Evolutionary conservation across 1,140 invertebrate species (phyloP).

Genomic region (Nasonia longicornis): DNA sequence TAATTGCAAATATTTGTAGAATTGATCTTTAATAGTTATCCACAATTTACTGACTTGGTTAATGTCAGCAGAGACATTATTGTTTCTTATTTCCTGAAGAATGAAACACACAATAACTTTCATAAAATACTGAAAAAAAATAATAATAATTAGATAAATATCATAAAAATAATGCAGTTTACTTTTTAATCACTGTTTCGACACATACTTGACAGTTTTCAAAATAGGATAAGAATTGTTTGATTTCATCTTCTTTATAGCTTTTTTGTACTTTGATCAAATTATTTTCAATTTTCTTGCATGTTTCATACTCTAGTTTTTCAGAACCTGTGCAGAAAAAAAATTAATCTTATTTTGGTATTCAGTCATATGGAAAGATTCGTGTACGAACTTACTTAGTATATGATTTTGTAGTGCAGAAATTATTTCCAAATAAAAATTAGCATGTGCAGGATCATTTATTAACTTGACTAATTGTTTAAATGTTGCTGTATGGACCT

Average conservation of each 20-base stretch:
- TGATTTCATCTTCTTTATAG: conserved; percentile 47
- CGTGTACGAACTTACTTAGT: conserved; percentile 27
- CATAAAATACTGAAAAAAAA: conserved; percentile 57
- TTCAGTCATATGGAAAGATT: neutral
- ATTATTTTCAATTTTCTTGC: conserved; percentile 56
- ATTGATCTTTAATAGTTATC: conserved; percentile 51
- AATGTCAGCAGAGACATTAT: conserved; percentile 39
- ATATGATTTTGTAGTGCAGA: conserved; percentile 19
- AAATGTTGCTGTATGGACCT: conserved; percentile 34
- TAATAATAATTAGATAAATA: conserved; percentile 30
- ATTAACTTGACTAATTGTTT: conserved; percentile 28
- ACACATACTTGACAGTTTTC: conserved; percentile 53
- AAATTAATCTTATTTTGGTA: neutral
- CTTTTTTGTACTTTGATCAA: conserved; percentile 53
- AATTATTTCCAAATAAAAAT: conserved; percentile 45
- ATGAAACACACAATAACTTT: conserved; percentile 58
- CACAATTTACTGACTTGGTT: conserved; percentile 54
- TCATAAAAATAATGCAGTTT: conserved; percentile 2
- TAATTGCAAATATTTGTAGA: conserved; percentile 42
- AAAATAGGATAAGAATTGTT: conserved; percentile 55
- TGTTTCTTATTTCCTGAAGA: conserved; percentile 54
- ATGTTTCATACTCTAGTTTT: conserved; percentile 50
- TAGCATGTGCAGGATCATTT: conserved; percentile 33
- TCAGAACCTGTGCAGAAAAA: conserved; percentile 44
- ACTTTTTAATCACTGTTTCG: conserved; percentile 37